Conservation (phyloP, 2,888 invertebrate species). For the Plemyria rubiginata region DNA sequence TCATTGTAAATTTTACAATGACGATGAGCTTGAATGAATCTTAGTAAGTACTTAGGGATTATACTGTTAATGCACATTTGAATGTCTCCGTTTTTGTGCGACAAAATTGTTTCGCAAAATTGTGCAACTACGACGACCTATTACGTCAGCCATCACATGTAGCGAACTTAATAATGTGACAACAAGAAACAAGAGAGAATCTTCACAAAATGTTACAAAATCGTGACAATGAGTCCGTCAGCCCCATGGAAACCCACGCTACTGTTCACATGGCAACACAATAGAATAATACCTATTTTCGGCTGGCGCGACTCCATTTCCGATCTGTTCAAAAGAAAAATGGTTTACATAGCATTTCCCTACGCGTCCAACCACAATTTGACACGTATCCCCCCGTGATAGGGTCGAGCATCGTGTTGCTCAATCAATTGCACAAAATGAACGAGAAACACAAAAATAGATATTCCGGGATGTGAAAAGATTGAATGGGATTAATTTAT, state of each 20-base stretch:
- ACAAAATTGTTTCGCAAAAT: too few relatives aligned
- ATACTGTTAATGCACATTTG: too few relatives aligned
- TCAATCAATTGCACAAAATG: constrained; percentile 6
- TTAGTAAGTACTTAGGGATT: too few relatives aligned
- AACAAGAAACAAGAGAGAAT: constrained; percentile 6
- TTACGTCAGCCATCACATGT: not conserved
- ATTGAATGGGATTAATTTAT: constrained; percentile 19
- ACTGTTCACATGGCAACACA: constrained; percentile 18
- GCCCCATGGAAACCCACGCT: constrained; percentile 4
- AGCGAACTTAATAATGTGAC: not conserved
- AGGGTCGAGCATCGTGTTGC: constrained; percentile 1
- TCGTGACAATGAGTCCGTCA: constrained; percentile 20
- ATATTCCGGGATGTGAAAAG: constrained; percentile 15
- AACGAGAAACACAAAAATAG: constrained; percentile 12
- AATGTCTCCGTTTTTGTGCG: too few relatives aligned
- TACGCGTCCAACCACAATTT: not conserved
- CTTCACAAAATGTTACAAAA: too few relatives aligned
- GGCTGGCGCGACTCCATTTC: not conserved
- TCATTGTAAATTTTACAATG: too few relatives aligned
- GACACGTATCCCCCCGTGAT: constrained; percentile 4
- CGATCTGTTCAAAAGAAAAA: constrained; percentile 27
- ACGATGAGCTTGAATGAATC: too few relatives aligned
- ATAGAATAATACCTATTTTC: constrained; percentile 28
- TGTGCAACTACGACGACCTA: too few relatives aligned
- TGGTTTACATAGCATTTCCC: constrained; percentile 7